Evolutionary conservation across 2,797 vertebrate species (phyloP).

Genomic region (Hemibagrus guttatus): DNA sequence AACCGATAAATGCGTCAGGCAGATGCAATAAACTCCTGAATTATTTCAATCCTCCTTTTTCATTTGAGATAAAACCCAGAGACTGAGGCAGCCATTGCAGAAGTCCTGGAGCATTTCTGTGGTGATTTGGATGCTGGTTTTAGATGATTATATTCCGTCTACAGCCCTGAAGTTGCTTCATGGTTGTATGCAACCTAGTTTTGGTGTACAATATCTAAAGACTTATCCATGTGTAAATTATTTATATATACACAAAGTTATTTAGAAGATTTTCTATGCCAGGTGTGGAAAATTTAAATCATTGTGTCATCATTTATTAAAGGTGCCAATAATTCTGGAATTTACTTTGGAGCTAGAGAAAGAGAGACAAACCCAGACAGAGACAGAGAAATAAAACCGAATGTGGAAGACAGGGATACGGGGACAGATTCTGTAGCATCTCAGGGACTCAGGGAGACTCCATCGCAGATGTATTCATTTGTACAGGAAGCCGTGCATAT

Average conservation of each 20-base stretch:
- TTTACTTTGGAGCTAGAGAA: neutral
- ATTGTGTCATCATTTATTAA: neutral
- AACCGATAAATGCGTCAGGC: too few species aligned
- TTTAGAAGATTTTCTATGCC: neutral
- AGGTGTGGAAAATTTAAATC: neutral
- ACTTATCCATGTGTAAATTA: neutral
- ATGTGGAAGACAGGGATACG: neutral
- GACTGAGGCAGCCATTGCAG: too few species aligned
- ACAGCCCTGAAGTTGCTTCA: conserved; percentile 4
- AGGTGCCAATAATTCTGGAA: too few species aligned
- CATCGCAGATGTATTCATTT: conserved; percentile 26
- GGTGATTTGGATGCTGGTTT: neutral
- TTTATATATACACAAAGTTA: neutral
- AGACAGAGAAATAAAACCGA: neutral
- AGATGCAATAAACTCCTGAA: too few species aligned
- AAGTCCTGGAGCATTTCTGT: neutral
- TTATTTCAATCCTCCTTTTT: too few species aligned
- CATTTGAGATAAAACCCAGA: too few species aligned
- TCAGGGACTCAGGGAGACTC: conserved; percentile 27
- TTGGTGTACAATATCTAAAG: too few species aligned
- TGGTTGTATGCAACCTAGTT: too few species aligned
- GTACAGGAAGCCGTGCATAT: conserved; percentile 9
- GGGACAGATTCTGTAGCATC: neutral
- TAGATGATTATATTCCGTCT: neutral
- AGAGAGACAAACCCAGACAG: neutral